Base-by-base conservation (phyloP, 2,888 invertebrate genomes). In the Spodoptera littoralis region DNA sequence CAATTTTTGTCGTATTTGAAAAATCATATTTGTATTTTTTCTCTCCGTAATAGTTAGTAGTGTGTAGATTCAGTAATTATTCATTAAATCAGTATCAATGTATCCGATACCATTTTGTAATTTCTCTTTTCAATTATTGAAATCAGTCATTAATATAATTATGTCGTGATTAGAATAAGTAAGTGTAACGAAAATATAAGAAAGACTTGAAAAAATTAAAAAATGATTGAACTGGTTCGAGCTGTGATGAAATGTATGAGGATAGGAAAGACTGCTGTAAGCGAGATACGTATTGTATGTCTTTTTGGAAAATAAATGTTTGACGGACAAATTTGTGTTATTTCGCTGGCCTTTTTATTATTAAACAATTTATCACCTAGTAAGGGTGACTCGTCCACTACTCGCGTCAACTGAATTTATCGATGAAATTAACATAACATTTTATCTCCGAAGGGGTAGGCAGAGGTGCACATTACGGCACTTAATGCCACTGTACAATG, bases 231-330 rank as follows among this genome's bases (percentile, higher is more conserved):
- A 54, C 67, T 63, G 46, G 62, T 59, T 67, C 56, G 63, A 57
- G 13, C 61, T 77, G 63, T 73, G 69, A 70, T 73, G 61, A 36
- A 36, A 36, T 36, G 36, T 36, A 36, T 63, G 47, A 61, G 50
- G 64, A 73, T 71, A 70, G 71, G 54, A 57, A 51, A 50, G 59
- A 70, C 46, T 69, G 69, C 68, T 73, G 13, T 52, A 60, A 59
- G 60, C 53, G 45, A 70, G 65, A 43, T 73, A 73, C 44, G 22
- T 73, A 43, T 61, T 71, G 54, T 65, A 67, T 51, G 52, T 27
- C 11, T 59, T 72, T 73, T 69, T 52, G 50, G 60, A 24, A 44
- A 73, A 62, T 73, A 71, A 74, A 72, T 47, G 46, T 54, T 54
- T 61, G 52, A 12, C 44, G 36, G 51, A 55, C 22, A 46, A 59